These are phyloP conservation scores for Colostygia pectinataria DNA, from an alignment of 2,888 invertebrate species.

Conservation along the genomic window DNA sequence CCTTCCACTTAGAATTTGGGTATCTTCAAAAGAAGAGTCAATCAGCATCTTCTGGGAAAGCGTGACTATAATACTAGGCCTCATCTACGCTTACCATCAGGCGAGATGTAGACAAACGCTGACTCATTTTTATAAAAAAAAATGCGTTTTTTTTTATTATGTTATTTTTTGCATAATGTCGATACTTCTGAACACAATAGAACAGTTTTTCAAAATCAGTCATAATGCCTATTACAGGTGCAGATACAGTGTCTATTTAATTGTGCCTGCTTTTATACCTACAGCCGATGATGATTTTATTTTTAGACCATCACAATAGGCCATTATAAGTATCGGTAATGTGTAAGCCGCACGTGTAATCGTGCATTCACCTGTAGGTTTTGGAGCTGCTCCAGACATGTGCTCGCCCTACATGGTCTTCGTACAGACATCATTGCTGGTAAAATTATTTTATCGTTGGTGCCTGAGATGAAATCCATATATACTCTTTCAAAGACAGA, in stretches of 20 bases:
- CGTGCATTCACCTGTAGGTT: slow-evolving; percentile 54
- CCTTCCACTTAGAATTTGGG: too few species aligned
- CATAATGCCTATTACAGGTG: slow-evolving; percentile 1
- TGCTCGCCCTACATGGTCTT: slow-evolving; percentile 26
- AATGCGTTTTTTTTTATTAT: too few species aligned
- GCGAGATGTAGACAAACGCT: too few species aligned
- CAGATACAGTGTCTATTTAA: slow-evolving; percentile 7
- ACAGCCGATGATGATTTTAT: slow-evolving; percentile 32
- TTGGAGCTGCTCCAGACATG: slow-evolving; percentile 61
- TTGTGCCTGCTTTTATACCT: slow-evolving; percentile 22
- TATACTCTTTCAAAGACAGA: too few species aligned
- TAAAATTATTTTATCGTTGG: background rate
- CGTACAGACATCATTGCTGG: background rate
- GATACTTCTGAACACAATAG: background rate
- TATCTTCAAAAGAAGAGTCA: too few species aligned
- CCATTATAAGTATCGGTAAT: slow-evolving; percentile 20
- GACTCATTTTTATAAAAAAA: too few species aligned
- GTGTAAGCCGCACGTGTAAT: slow-evolving; percentile 51
- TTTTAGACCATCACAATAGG: slow-evolving; percentile 45
- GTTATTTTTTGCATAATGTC: too few species aligned
- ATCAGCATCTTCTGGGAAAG: too few species aligned
- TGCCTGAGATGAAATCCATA: too few species aligned
- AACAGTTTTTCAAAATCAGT: too few species aligned
- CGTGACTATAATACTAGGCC: too few species aligned
- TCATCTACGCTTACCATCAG: too few species aligned